Conservation (phyloP, 2,797 vertebrate species). For the Pseudotriccus pelzelni region DNA sequence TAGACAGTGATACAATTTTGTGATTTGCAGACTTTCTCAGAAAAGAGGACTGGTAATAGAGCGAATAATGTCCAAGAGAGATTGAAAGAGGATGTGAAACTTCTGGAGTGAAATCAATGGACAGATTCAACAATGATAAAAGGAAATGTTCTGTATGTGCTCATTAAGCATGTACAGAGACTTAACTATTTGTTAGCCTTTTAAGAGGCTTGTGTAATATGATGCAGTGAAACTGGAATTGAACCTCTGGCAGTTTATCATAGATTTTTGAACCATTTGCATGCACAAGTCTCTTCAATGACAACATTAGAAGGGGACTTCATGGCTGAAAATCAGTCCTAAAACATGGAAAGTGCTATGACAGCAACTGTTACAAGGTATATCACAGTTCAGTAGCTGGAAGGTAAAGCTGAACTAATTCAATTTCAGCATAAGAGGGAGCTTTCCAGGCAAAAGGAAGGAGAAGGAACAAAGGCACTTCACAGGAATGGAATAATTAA, state of each 20-base stretch:
- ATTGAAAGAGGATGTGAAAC: constrained; percentile 11
- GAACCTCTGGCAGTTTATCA: neutral
- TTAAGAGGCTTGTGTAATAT: neutral
- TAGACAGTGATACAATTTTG: neutral
- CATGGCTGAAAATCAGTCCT: neutral
- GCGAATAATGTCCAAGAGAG: neutral
- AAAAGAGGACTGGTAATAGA: neutral
- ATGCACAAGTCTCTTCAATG: neutral
- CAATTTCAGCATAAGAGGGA: neutral
- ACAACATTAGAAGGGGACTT: neutral
- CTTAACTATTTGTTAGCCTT: neutral
- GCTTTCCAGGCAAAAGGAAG: neutral
- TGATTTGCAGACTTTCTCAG: neutral
- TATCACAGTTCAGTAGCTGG: neutral
- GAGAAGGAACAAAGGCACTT: neutral
- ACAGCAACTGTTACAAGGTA: neutral
- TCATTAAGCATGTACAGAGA: neutral
- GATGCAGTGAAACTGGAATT: neutral
- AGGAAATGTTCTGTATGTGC: neutral
- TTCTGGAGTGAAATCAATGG: neutral
- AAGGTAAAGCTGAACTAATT: neutral
- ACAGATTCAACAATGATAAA: neutral
- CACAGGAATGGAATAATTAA: neutral
- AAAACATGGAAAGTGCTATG: neutral
- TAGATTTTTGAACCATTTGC: neutral